Base-by-base conservation (phyloP, 2,797 vertebrate genomes). In the Trematomus bernacchii region DNA sequence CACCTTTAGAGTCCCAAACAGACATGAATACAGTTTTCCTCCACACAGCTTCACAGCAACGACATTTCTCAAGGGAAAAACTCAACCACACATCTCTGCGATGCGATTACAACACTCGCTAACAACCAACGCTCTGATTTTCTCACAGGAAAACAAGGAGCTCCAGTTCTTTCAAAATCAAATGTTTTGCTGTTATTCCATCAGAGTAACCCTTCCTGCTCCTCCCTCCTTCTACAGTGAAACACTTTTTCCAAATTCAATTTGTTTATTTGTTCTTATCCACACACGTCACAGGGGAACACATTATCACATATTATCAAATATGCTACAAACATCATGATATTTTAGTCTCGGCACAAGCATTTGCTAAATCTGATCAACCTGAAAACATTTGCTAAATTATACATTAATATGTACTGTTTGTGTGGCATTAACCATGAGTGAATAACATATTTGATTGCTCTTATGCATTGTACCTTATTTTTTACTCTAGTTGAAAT, bases 131-230 rank as follows among this genome's bases (percentile, higher is more conserved):
- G 14, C 40, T 67, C 47, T 68, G 42, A 51, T 46, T 96, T 96
- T 87, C 90, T 89, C 79, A 79, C 68, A 75, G 59, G 40, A 19
- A 90, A 55, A 96, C 93, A 96, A 96, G 95, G 90, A 94, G 93
- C 89, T 93, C 92, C 93, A 87, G 75, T 84, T 79, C 87, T 93
- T 91, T 94, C 90, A 89, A 91, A 95, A 93, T 94, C 93, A 95
- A 96, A 96, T 93, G 89, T 85, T 95, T 37, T 95, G 95, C 94
- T 88, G 91, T 93, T 93, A 91, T 91, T 95, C 89, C 92, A 30
- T 86, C 88, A 85, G 76, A 82, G 84, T 66, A 66, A 68, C 51
- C 88, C 89, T 89, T 89, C 91, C 94, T 91, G 86, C 71, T 80
- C 86, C 90, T 88, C 76, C 86, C 87, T 83, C 85, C 42, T 72